Evolutionary conservation across 1,140 invertebrate species (phyloP), one percentile per base, ranked within the genome.

Genomic region (Andricus grossulariae): DNA sequence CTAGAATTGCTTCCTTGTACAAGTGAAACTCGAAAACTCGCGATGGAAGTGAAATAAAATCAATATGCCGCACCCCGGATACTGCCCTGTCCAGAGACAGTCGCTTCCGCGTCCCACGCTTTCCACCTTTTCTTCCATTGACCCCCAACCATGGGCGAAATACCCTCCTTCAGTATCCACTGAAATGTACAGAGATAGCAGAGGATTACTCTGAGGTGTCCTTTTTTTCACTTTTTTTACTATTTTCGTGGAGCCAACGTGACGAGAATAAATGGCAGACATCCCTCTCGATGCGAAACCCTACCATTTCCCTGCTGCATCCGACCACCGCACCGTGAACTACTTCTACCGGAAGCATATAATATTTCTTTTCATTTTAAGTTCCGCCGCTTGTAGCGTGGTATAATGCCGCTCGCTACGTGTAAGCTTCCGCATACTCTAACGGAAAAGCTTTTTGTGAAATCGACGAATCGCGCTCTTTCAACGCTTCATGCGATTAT

Each of bases 261-360:
- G 90, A 89, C 84, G 84, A 87, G 89, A 90, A 90, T 90, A 88
- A 89, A 88, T 88, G 86, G 81, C 84, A 85, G 84, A 82, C 80
- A 87, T 83, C 83, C 82, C 76, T 79, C 73, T 74, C 73, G 79
- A 83, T 75, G 78, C 18, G 51, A 39, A 51, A 71, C 57, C 57
- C 76, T 60, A 75, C 73, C 79, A 51, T 75, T 73, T 73, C 76
- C 72, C 72, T 80, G 32, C 60, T 66, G 32, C 60, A 66, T 66
- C 60, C 60, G 15, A 66, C 60, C 60, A 66, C 6, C 60, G 13
- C 32, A 39, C 39, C 39, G 39, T 45, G 8, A 45, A 45, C 60
- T 66, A 66, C 25, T 66, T 66, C 60, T 66, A 32, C 60, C 60
- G 60, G 60, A 66, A 66, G 32, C 60, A 66, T 66, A 66, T 66